Base-by-base conservation (phyloP, 2,797 vertebrate species). In the Menidia menidia region DNA sequence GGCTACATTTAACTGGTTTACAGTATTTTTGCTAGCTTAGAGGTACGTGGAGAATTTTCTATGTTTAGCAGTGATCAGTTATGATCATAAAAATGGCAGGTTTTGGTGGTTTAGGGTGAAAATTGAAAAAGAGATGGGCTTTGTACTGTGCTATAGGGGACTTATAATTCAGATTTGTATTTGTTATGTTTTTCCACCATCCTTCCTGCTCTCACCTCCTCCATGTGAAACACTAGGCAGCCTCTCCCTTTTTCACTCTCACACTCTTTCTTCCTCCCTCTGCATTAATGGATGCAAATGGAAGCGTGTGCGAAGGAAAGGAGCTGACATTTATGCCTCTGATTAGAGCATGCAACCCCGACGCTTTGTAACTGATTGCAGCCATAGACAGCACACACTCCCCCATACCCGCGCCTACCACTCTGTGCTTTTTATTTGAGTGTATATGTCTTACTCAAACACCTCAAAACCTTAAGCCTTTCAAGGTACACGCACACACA, bases 271-370 rank as follows among this genome's bases (percentile, higher is more conserved):
- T 65, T 67, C 64, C 78, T 83, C 74, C 63, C 60, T 68, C 86
- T 85, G 85, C 80, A 83, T 88, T 90, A 92, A 92, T 92, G 86
- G 88, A 92, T 92, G 90, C 86, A 91, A 90, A 93, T 92, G 89
- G 82, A 88, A 84, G 82, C 75, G 80, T 88, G 87, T 84, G 86
- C 68, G 58, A 82, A 75, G 83, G 86, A 86, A 90, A 90, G 88
- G 86, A 89, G 87, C 89, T 93, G 92, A 92, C 91, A 92, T 93
- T 92, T 92, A 92, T 90, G 91, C 86, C 80, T 90, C 86, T 92
- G 91, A 92, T 92, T 93, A 92, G 90, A 92, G 88, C 89, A 88
- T 85, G 87, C 84, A 86, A 86, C 80, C 87, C 84, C 88, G 78
- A 82, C 78, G 74, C 84, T 89, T 84, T 88, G 86, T 92, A 92